A percentile compares a stretch with the other conserved stretches of the same genome.
These are phyloP conservation scores for Dunckerocampus dactyliophorus DNA, from an alignment of 2,113 vertebrate genomes.

Conservation along the genomic window DNA sequence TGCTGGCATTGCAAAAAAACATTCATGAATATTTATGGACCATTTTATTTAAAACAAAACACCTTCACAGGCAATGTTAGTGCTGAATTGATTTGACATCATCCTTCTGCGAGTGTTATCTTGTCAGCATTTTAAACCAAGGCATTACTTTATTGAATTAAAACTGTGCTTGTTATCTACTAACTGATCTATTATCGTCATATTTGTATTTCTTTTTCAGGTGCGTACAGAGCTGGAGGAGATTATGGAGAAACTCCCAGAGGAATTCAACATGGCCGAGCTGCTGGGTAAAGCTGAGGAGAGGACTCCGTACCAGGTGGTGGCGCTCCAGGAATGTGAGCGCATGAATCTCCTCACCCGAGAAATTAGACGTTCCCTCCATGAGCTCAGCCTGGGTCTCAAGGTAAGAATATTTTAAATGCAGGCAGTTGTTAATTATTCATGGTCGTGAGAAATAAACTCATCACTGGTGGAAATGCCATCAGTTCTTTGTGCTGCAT, in stretches of 20 bases:
- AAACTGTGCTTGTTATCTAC: neutral
- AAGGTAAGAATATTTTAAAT: slow-evolving; percentile 73
- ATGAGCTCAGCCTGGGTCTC: slow-evolving; percentile 81
- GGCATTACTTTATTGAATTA: neutral
- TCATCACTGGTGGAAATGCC: neutral
- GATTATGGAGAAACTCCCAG: slow-evolving; percentile 83
- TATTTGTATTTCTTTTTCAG: slow-evolving; percentile 31
- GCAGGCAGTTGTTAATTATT: neutral
- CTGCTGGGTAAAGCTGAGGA: slow-evolving; percentile 82
- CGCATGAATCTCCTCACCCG: slow-evolving; percentile 86
- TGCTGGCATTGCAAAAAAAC: slow-evolving; percentile 42
- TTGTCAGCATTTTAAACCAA: slow-evolving; percentile 3
- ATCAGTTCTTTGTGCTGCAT: neutral
- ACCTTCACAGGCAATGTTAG: slow-evolving; percentile 27
- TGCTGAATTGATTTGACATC: slow-evolving; percentile 26
- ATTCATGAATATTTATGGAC: slow-evolving; percentile 57
- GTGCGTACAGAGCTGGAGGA: slow-evolving; percentile 84
- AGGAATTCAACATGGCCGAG: slow-evolving; percentile 85
- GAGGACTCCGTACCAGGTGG: slow-evolving; percentile 83
- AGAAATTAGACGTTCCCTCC: slow-evolving; percentile 80
- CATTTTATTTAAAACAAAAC: slow-evolving; percentile 32
- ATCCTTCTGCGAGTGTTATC: slow-evolving; percentile 1
- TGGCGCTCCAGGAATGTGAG: slow-evolving; percentile 92
- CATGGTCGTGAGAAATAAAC: neutral
- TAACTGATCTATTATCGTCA: neutral